Evolutionary conservation across 53 echinoderm and acorn worm species (phyloP).

Genomic region (Echinarachnius parma): DNA sequence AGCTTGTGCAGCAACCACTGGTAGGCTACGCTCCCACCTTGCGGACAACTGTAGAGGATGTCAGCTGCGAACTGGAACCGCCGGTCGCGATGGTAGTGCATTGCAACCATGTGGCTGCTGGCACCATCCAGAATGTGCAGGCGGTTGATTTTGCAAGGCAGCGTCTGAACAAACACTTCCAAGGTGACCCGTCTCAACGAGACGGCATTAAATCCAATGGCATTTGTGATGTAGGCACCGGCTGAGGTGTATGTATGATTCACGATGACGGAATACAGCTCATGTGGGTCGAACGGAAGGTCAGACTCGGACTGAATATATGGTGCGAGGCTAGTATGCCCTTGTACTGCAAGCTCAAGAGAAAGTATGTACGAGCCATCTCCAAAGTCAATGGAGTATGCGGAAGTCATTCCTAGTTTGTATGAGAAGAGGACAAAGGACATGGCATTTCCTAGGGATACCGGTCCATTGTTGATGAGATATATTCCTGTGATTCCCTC

Average conservation of each 20-base stretch:
- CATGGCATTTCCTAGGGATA: constrained; percentile 28
- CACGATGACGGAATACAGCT: constrained; percentile 50
- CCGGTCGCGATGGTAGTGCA: constrained; percentile 50
- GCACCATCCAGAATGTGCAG: constrained; percentile 68
- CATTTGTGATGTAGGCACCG: constrained; percentile 51
- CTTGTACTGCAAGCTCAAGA: constrained; percentile 22
- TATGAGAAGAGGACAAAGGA: constrained; percentile 64
- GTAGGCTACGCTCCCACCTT: constrained; percentile 39
- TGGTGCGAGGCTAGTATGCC: constrained; percentile 8
- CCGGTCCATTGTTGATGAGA: constrained; percentile 78
- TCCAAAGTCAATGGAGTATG: constrained; percentile 59
- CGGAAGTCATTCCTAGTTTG: constrained; percentile 56
- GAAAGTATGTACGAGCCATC: constrained; percentile 53
- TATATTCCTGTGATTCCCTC: constrained; percentile 60
- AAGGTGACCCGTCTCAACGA: constrained; percentile 35
- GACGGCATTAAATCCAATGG: constrained; percentile 56
- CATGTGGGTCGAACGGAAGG: constrained; percentile 62
- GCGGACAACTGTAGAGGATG: constrained; percentile 46
- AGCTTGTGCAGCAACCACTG: constrained; percentile 69
- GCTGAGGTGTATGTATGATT: constrained; percentile 52
- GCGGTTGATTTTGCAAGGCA: constrained; percentile 54
- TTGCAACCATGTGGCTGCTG: constrained; percentile 34
- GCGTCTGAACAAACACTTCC: constrained; percentile 51
- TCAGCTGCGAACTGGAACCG: constrained; percentile 47
- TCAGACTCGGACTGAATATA: constrained; percentile 54